A percentile compares a stretch with the other conserved stretches of the same genome.
Evolutionary conservation across 2,113 vertebrate genomes (phyloP).

Genomic region (Sphaerodactylus townsendi): DNA sequence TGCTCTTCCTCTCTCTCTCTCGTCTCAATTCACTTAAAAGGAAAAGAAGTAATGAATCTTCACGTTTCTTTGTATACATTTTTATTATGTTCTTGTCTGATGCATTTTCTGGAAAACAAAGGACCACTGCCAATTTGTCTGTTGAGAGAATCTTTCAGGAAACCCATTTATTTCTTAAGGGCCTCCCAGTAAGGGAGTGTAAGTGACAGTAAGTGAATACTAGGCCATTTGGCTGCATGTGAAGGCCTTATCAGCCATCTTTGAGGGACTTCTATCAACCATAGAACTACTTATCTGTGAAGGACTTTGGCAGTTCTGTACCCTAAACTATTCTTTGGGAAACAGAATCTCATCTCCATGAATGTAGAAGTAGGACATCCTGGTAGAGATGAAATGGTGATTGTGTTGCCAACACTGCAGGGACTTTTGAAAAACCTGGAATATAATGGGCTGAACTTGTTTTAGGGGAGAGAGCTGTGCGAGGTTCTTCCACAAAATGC

Average conservation of each 20-base stretch:
- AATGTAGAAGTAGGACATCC: background rate
- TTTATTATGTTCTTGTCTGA: background rate
- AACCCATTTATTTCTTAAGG: background rate
- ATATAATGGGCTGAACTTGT: no score
- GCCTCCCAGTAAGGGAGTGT: no score
- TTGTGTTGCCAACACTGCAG: no score
- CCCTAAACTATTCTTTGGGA: background rate
- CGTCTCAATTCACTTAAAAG: background rate
- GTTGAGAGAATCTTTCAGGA: background rate
- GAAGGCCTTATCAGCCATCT: no score
- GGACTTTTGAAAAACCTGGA: no score
- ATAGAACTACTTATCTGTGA: background rate
- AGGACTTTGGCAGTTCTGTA: background rate
- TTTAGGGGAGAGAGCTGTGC: no score
- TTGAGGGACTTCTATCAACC: background rate
- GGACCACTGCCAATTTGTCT: background rate
- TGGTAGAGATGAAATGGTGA: background rate
- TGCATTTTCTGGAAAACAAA: background rate
- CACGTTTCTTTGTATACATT: background rate
- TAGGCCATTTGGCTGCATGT: background rate
- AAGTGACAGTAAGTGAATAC: background rate
- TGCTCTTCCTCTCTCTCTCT: background rate
- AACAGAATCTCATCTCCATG: background rate
- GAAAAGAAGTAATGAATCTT: background rate
- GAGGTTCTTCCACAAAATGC: no score